Conservation (phyloP, 2,888 invertebrate species). For the Tortrix viridana region DNA sequence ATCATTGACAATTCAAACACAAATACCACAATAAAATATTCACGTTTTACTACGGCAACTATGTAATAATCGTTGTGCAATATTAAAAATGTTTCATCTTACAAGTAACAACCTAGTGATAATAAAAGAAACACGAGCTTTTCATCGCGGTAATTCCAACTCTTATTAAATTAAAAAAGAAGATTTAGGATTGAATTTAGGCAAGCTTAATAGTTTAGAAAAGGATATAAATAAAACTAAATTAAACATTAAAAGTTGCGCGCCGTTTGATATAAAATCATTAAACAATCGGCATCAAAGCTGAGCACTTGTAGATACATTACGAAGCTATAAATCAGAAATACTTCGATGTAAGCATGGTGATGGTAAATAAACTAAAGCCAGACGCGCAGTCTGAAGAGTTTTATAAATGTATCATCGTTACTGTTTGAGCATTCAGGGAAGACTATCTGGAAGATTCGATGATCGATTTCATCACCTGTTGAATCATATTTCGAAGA, state of each 20-base stretch:
- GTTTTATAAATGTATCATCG: conserved; percentile 46
- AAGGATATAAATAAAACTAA: conserved; percentile 4
- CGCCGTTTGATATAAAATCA: conserved; percentile 9
- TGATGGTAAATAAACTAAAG: conserved; percentile 54
- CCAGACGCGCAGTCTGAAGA: conserved; percentile 68
- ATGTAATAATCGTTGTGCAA: conserved; percentile 11
- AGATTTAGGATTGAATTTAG: too few species aligned
- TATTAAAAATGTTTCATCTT: background rate
- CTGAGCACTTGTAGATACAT: conserved; percentile 34
- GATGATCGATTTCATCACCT: background rate
- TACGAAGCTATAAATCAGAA: conserved; percentile 50
- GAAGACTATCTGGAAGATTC: conserved; percentile 10
- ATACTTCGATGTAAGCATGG: conserved; percentile 49
- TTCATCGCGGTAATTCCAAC: too few species aligned
- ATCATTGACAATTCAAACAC: conserved; percentile 14
- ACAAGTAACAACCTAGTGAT: too few species aligned
- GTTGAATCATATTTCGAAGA: background rate
- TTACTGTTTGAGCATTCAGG: conserved; percentile 15
- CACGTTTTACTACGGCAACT: background rate
- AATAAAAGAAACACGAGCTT: too few species aligned
- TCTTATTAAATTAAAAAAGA: too few species aligned
- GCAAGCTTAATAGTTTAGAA: background rate
- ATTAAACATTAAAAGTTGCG: conserved; percentile 8
- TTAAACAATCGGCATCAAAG: conserved; percentile 27
- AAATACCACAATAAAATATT: background rate